These are phyloP conservation scores for Cassiopea andromeda DNA, from an alignment of 30 jellyfish, hydroid and myxozoan genomes.

Conservation along the genomic window DNA sequence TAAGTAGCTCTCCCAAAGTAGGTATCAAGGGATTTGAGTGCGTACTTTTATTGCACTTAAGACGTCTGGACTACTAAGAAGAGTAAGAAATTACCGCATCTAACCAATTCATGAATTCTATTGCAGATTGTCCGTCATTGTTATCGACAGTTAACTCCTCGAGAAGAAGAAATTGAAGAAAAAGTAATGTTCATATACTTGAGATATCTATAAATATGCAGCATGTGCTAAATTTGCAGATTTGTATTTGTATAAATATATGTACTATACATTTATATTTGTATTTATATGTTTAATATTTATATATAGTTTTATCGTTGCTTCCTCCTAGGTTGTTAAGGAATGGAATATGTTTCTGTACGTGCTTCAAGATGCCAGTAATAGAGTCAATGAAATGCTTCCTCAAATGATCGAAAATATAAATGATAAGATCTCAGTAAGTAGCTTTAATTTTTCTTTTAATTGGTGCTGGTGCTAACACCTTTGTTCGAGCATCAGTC, in stretches of 20 bases:
- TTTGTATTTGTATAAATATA: too few relatives aligned
- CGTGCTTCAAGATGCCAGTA: slow-evolving; percentile 74
- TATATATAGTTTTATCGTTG: not conserved
- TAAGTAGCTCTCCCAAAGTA: too few relatives aligned
- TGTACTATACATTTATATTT: not conserved
- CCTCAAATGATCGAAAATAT: slow-evolving; percentile 69
- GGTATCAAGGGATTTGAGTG: too few relatives aligned
- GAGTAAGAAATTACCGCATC: too few relatives aligned
- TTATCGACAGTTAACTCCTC: slow-evolving; percentile 78
- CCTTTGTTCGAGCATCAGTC: too few relatives aligned
- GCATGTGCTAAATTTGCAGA: too few relatives aligned
- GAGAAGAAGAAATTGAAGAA: slow-evolving; percentile 71
- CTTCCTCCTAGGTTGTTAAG: not conserved
- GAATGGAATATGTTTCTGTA: slow-evolving; percentile 68
- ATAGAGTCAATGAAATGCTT: slow-evolving; percentile 56
- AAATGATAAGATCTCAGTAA: slow-evolving; percentile 49
- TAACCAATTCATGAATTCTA: not conserved
- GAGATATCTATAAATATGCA: too few relatives aligned
- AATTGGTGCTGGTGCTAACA: too few relatives aligned
- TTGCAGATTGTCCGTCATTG: slow-evolving; percentile 73
- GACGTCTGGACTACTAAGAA: too few relatives aligned
- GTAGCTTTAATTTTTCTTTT: not conserved
- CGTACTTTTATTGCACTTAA: too few relatives aligned
- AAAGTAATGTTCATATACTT: slow-evolving; percentile 24
- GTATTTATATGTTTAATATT: not conserved